Evolutionary conservation across 2,113 vertebrate genomes (phyloP).

Genomic region (Nannospalax galili): DNA sequence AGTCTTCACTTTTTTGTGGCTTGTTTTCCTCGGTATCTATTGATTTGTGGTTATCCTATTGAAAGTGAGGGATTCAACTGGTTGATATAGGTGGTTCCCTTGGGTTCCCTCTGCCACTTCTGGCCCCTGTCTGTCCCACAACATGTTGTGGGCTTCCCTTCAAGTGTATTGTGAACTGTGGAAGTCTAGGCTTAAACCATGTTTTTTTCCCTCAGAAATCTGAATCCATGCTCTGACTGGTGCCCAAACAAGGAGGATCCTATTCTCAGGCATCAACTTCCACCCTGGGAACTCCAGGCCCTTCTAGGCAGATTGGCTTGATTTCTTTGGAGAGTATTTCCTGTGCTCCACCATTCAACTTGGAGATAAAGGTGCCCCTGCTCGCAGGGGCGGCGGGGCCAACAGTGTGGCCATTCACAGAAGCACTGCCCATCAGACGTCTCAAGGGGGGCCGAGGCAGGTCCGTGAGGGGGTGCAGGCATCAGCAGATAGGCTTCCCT

Average conservation of each 20-base stretch:
- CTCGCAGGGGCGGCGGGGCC: conserved; percentile 17
- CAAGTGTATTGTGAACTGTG: conserved; percentile 55
- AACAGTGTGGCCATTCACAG: conserved; percentile 58
- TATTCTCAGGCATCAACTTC: conserved; percentile 72
- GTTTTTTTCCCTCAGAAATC: conserved; percentile 64
- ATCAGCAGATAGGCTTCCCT: background rate
- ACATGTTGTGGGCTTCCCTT: background rate
- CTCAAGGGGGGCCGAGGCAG: background rate
- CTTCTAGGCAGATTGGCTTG: conserved; percentile 77
- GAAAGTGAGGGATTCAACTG: background rate
- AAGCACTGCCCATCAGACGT: background rate
- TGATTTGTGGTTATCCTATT: background rate
- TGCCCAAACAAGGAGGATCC: conserved; percentile 71
- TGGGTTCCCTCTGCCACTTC: background rate
- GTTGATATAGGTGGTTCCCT: background rate
- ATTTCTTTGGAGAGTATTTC: conserved; percentile 75
- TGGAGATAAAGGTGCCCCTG: conserved; percentile 58
- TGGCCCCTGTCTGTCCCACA: background rate
- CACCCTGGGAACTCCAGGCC: conserved; percentile 74
- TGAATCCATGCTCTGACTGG: conserved; percentile 61
- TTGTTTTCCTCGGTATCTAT: background rate
- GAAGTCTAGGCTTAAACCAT: conserved; percentile 31
- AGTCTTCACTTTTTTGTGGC: background rate
- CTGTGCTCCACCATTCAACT: conserved; percentile 73
- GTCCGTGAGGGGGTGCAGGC: background rate